Evolutionary conservation across 2,797 vertebrate species (phyloP).

Genomic region (Tenualosa thibaudeaui): DNA sequence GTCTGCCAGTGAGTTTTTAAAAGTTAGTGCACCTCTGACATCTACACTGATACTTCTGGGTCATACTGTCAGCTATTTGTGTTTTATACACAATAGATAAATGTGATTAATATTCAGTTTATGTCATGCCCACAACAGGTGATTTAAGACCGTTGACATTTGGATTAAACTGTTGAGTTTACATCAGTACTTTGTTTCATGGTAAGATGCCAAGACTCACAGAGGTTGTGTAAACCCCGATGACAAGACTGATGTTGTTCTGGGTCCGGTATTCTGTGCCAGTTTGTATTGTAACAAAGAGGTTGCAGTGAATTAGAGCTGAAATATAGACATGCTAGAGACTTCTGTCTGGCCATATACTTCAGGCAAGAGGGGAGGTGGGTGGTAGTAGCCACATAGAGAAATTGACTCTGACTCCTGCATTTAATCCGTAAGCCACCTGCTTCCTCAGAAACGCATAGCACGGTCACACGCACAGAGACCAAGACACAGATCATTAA

Average conservation of each 20-base stretch:
- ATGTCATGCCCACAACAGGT: background rate
- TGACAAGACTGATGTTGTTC: background rate
- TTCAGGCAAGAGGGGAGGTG: background rate
- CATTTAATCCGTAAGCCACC: constrained; percentile 6
- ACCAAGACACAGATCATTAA: background rate
- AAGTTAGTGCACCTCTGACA: no score
- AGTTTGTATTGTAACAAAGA: background rate
- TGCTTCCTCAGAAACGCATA: background rate
- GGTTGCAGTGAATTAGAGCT: background rate
- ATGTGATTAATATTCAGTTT: background rate
- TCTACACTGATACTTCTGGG: no score
- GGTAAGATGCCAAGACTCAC: background rate
- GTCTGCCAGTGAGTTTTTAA: no score
- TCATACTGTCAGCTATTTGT: no score
- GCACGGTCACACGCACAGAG: background rate
- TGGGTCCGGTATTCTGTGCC: background rate
- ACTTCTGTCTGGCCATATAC: background rate
- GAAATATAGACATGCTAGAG: constrained; percentile 1
- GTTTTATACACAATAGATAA: background rate
- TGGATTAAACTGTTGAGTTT: background rate
- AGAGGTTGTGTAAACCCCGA: background rate
- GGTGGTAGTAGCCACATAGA: background rate
- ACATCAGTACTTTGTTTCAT: background rate
- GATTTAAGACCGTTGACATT: background rate
- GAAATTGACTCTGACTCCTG: background rate